Evolutionary conservation across 2,888 invertebrate genomes (phyloP), one percentile per base, ranked within the genome.

Genomic region (Sussaba pulchella): DNA sequence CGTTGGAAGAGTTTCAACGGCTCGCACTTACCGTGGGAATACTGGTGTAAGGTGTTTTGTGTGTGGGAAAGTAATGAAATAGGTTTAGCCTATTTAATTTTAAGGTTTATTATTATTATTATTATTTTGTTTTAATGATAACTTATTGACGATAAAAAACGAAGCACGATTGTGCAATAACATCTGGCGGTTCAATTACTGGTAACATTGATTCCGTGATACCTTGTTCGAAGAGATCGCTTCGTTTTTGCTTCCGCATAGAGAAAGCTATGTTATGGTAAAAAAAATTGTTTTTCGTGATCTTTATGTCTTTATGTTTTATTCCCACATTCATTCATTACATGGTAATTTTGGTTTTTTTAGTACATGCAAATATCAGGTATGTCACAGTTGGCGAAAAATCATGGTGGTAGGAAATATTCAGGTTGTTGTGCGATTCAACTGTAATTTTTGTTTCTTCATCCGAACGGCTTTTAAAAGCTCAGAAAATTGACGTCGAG

Each of bases 211-310:
- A 82, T 84, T 85, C 82, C 78, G 72, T 82, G 80, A 83, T 84
- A 81, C 78, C 81, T 82, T 82, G 82, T 84, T 80, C 69, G 78
- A 81, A 85, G 83, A 83, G 78, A 85, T 83, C 77, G 82, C 78
- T 78, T 85, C 21, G 10, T 69, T 72, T 26, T n/a, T 67, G 2
- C 2, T 31, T 31, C 6, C 6, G 2, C 31, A 31, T 31, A n/a
- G n/a, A n/a, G n/a, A n/a, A n/a, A n/a, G n/a, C n/a, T n/a, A n/a
- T n/a, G n/a, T n/a, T n/a, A n/a, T n/a, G n/a, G n/a, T n/a, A n/a
- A n/a, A n/a, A n/a, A n/a, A n/a, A n/a, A n/a, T n/a, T n/a, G n/a
- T n/a, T n/a, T n/a, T n/a, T n/a, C n/a, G n/a, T n/a, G n/a, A n/a
- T n/a, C n/a, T n/a, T n/a, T n/a, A n/a, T n/a, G n/a, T n/a, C n/a